Base-by-base conservation (phyloP, 2,888 invertebrate species). In the Agonum fuliginosum region DNA sequence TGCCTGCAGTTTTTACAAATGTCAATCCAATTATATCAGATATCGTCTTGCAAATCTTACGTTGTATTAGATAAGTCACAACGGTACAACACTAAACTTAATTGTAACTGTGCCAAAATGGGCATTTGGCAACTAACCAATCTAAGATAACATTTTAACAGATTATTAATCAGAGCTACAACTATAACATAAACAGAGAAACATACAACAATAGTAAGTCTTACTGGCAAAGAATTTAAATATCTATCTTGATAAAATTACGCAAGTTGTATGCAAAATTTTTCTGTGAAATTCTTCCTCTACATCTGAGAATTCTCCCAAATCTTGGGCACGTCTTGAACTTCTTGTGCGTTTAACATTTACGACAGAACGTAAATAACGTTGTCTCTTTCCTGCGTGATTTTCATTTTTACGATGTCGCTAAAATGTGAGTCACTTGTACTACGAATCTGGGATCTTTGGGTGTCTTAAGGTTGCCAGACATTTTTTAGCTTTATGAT, bases 71-170 rank as follows among this genome's bases (percentile, higher is more conserved):
- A 37, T 37, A 37, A 37, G 12, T 37, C 37, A 3, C 37, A 37
- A 37, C 37, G n/a, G n/a, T n/a, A n/a, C 37, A 37, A 37, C 37
- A 37, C 8, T 8, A n/a, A 37, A 37, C 8, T 37, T n/a, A 3
- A 54, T 54, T 54, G 54, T 54, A 24, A 54, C 54, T 22, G n/a
- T 54, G 54, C 54, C 54, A 54, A 24, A 22, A 24, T n/a, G 12
- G 24, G 24, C n/a, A 24, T 20, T 12, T 54, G 54, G 54, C 54
- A 54, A n/a, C 12, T 1, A 24, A 24, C 22, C 12, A n/a, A 24
- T 22, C 37, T 54, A 12, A 54, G 22, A 54, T 24, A 5, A 22
- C 54, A 37, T 54, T 54, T 54, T 54, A 54, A 54, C 24, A 54
- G n/a, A 22, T 22, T 22, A 24, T 54, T 24, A 22, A 22, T 54